Base-by-base conservation (phyloP, 2,113 vertebrate species). In the Emydocephalus ijimae region DNA sequence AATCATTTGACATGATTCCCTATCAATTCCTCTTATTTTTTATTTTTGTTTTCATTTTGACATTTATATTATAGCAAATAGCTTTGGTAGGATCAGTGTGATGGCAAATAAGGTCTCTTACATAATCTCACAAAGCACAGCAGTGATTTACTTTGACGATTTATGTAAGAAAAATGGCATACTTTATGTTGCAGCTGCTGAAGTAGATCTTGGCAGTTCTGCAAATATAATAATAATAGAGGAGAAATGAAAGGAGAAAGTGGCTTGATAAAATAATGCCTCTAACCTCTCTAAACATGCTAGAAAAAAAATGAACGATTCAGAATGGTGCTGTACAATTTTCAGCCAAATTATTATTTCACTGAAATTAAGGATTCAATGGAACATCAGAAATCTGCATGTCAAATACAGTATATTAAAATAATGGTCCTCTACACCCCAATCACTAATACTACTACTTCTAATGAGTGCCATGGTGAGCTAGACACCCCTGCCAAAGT, bases 221-320 rank as follows among this genome's bases (percentile, higher is more conserved):
- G 52, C n/a, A 90, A 45, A 92, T 18, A 92, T 52, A 92, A 90
- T 54, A 85, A 92, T 61, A 85, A 92, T 86, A 92, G 74, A 90
- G 88, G 88, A 86, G 88, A 86, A 88, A 61, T n/a, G 55, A 92
- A 92, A 90, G 92, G 88, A 92, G 92, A 92, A 81, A 90, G 89
- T 90, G 45, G 69, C 45, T 90, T 86, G 48, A 92, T n/a, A 61
- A 90, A 85, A 52, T 89, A 90, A 43, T 43, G n/a, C 34, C 26
- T 4, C 23, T 81, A 34, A 3, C 55, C 20, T 5, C 12, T 23
- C 3, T 23, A 86, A 59, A 15, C 55, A 92, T 52, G 23, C 21
- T 43, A 61, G n/a, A 69, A 50, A 50, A 88, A 69, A 21, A 24
- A 9, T 59, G 26, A 89, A 23, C 18, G 43, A 43, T 85, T 86